A percentile compares a stretch with the other conserved stretches of the same genome.
These are phyloP conservation scores for Apis cerana DNA, from an alignment of 1,140 invertebrate species.

Conservation along the genomic window DNA sequence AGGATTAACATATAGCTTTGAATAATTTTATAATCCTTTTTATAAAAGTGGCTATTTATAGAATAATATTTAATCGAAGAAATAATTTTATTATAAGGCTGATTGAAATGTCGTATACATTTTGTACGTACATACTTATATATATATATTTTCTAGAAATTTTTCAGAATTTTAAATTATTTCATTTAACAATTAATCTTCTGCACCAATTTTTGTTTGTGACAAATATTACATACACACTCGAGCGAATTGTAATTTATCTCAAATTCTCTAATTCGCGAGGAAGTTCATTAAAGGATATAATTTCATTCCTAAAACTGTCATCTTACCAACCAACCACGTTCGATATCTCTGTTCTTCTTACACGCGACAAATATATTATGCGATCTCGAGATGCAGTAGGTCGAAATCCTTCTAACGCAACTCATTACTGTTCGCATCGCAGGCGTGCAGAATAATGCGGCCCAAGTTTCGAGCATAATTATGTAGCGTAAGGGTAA, in stretches of 20 bases:
- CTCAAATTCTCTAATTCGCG: no score
- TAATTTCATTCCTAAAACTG: not conserved
- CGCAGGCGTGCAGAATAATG: constrained; percentile 10
- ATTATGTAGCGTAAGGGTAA: constrained; percentile 48
- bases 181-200: not conserved
- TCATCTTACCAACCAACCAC: not conserved
- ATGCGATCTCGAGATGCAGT: constrained; percentile 1
- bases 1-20: no score
- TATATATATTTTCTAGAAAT: no score
- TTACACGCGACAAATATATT: constrained; percentile 25
- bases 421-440: not conserved
- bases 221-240: not conserved
- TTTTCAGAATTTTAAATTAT: no score
- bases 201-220: not conserved
- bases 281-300: no score
- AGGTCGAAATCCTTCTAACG: constrained; percentile 6
- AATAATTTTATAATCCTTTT: no score
- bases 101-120: no score
- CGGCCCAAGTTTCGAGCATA: constrained; percentile 22
- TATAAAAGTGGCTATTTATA: no score
- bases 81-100: no score
- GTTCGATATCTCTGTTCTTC: not conserved
- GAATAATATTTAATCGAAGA: no score
- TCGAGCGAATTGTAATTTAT: not conserved
- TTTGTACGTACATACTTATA: no score